Evolutionary conservation across 2,113 vertebrate species (phyloP).

Genomic region (Cyprinodon variegatus): DNA sequence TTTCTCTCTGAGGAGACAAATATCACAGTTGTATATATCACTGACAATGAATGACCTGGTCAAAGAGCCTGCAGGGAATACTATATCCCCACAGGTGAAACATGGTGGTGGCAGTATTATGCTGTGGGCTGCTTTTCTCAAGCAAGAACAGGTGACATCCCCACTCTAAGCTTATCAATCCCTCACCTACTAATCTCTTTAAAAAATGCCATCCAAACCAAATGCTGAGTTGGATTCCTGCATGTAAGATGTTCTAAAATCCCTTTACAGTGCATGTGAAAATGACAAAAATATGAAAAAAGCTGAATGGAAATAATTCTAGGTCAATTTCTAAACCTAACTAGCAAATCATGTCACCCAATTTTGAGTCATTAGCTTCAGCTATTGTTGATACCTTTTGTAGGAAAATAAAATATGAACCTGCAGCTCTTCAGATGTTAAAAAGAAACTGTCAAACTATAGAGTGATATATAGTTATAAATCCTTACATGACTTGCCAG

Average conservation of each 20-base stretch:
- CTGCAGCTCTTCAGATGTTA: neutral
- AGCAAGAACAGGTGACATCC: neutral
- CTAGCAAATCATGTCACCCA: neutral
- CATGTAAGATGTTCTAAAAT: neutral
- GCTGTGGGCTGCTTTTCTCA: neutral
- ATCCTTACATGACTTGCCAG: conserved; percentile 88
- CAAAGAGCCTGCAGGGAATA: neutral
- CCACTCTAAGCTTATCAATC: neutral
- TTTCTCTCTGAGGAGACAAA: conserved; percentile 83
- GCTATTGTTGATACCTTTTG: neutral
- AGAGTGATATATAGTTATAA: neutral
- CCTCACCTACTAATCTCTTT: neutral
- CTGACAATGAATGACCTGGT: neutral
- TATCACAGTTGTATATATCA: neutral
- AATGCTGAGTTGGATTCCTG: neutral
- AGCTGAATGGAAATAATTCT: neutral
- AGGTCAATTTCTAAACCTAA: neutral
- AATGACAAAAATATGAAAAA: neutral
- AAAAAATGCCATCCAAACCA: neutral
- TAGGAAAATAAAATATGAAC: neutral
- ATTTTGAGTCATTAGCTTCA: neutral
- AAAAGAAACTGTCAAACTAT: too few species aligned
- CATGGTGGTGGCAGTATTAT: neutral
- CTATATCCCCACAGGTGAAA: neutral
- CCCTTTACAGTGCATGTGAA: neutral